Base-by-base conservation (phyloP, 2,888 invertebrate genomes). In the Drosophila anceps region DNA sequence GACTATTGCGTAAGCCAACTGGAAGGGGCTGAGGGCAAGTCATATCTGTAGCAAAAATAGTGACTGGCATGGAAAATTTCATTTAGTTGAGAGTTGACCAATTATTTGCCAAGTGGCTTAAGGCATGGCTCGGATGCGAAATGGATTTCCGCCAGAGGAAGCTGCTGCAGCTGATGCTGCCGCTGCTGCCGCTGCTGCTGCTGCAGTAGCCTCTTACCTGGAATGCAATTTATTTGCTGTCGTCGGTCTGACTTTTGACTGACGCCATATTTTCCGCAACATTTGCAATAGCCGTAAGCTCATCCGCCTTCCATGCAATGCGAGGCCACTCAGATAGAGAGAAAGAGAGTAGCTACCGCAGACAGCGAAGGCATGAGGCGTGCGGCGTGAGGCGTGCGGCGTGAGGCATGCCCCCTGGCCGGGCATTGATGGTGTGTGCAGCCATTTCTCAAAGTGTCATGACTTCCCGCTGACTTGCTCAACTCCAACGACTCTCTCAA, bases 151-250 rank as follows among this genome's bases (percentile, higher is more conserved):
- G 39, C 35, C 43, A 41, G 60, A 20, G 18, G 48, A 54, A 61
- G 54, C 53, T 69, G 43, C 13, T 31, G 48, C 18, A 33, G 20
- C 6, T 20, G 20, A 27, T 29, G 54, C 1, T 29, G 3, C 37
- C 2, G 35, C 39, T 1, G 55, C n/a, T 9, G 46, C 46, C 18
- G 54, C 4, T 29, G 3, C 37, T 5, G 53, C 39, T 4, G 55
- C n/a, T 9, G 46, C 13, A 27, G 51, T 8, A 48, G 29, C 57
- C 54, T 64, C 62, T 62, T 76, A 80, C 79, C 61, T 57, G 64
- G 81, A 91, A 91, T 86, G 90, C 91, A 91, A 91, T 91, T 90
- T 91, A 91, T 91, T 91, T 90, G 86, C 91, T 91, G 91, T 91
- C 91, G 82, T 73, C 73, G 76, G 81, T 76, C 82, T 90, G 91